phyloP scores from a whole-genome alignment of 2,113 vertebrate species.

The Butorides virescens region DNA sequence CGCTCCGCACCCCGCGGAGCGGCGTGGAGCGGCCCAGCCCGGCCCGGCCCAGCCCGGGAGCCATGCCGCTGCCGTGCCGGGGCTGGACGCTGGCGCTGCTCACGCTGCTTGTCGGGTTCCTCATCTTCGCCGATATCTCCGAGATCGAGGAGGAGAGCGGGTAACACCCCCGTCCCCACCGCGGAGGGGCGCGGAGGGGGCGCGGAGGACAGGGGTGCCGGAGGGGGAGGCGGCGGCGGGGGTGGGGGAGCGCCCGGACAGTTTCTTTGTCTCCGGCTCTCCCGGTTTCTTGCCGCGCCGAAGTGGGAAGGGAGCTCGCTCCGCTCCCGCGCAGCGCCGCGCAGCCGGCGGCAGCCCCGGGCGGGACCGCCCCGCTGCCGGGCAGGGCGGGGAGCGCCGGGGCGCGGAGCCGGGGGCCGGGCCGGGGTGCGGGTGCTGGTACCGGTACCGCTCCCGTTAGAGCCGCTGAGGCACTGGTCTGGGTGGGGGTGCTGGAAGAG shows the following conservation, averaged over 20 bases:
- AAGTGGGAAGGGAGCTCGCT: slow-evolving; percentile 66
- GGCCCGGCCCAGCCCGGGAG: slow-evolving; percentile 40
- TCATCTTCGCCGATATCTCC: slow-evolving; percentile 88
- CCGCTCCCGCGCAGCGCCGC: slow-evolving; percentile 1
- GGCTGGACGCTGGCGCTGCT: slow-evolving; percentile 86
- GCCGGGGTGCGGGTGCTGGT: not conserved
- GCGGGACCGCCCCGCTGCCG: not conserved
- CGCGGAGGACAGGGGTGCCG: not conserved
- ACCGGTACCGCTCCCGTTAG: too few relatives aligned
- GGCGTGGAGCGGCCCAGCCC: not conserved
- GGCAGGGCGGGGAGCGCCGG: not conserved
- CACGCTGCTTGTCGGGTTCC: slow-evolving; percentile 82
- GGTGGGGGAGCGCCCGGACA: slow-evolving; percentile 56
- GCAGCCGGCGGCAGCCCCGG: not conserved
- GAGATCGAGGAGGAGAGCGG: slow-evolving; percentile 88
- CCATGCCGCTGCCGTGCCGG: slow-evolving; percentile 85
- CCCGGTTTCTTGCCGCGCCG: slow-evolving; percentile 58
- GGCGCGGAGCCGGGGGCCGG: not conserved
- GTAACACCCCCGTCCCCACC: slow-evolving; percentile 61
- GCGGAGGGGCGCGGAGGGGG: not conserved
- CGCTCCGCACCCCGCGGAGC: slow-evolving; percentile 3
- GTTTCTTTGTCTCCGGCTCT: slow-evolving; percentile 77
- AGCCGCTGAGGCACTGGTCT: not conserved
- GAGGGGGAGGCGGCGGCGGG: not conserved
- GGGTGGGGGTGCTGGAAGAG: not conserved